phyloP scores from a whole-genome alignment of 1,140 invertebrate species.

The Drosophila pallidifrons region DNA sequence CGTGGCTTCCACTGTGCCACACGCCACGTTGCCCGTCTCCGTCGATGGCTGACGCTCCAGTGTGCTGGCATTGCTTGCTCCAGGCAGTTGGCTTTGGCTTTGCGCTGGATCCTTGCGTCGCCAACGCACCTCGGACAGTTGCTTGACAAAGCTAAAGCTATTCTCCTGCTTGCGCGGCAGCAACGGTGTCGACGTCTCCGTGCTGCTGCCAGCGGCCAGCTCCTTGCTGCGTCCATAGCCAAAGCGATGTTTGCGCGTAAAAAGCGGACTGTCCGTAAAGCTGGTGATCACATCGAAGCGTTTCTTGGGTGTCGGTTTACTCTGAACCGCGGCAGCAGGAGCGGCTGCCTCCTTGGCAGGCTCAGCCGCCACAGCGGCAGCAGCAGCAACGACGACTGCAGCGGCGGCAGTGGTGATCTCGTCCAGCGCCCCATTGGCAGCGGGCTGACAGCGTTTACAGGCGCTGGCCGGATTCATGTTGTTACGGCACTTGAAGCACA shows the following conservation, averaged over 20 bases:
- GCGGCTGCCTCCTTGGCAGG: slow-evolving; percentile 44
- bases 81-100: slow-evolving; percentile 38
- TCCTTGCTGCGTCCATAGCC: slow-evolving; percentile 74
- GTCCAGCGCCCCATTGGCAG: slow-evolving; percentile 33
- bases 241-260: slow-evolving; percentile 84
- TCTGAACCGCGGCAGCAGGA: background rate
- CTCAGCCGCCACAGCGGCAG: slow-evolving; percentile 12
- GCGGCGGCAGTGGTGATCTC: slow-evolving; percentile 57
- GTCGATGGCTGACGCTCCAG: slow-evolving; percentile 57
- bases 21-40: slow-evolving; percentile 46
- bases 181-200: slow-evolving; percentile 72
- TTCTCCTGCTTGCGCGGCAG: slow-evolving; percentile 77
- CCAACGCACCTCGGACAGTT: slow-evolving; percentile 79
- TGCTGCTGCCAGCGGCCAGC: slow-evolving; percentile 43
- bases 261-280: slow-evolving; percentile 84
- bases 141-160: slow-evolving; percentile 81
- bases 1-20: slow-evolving; percentile 73
- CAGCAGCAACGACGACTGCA: slow-evolving; percentile 1
- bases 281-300: slow-evolving; percentile 84
- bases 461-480: slow-evolving; percentile 74
- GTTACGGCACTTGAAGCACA: slow-evolving; percentile 78
- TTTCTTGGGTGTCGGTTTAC: slow-evolving; percentile 61
- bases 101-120: slow-evolving; percentile 56
- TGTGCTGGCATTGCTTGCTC: slow-evolving; percentile 58
- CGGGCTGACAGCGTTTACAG: slow-evolving; percentile 72